Evolutionary conservation across 2,113 vertebrate species (phyloP).

Genomic region (Apteryx owenii): DNA sequence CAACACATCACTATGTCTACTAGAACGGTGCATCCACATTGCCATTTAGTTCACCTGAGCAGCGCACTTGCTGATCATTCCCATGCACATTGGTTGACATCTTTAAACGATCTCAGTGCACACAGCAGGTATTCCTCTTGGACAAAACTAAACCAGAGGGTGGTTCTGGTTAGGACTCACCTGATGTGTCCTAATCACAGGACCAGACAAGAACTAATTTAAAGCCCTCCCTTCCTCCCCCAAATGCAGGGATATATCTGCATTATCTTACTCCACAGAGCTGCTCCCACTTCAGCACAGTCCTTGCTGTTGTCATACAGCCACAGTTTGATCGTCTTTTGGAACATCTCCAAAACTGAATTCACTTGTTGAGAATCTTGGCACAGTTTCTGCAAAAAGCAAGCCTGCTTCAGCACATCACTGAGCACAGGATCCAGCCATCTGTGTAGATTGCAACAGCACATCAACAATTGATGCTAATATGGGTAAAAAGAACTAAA

Average conservation of each 20-base stretch:
- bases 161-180: neutral
- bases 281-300: neutral
- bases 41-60: neutral
- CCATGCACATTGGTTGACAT: neutral
- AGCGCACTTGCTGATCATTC: neutral
- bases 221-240: neutral
- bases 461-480: neutral
- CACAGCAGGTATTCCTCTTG: neutral
- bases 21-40: accelerated
- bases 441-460: neutral
- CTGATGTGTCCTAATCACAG: neutral
- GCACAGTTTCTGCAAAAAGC: neutral
- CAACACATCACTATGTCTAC: accelerated
- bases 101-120: accelerated
- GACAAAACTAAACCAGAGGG: neutral
- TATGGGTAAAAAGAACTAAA: neutral
- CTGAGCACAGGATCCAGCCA: neutral
- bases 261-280: neutral
- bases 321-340: neutral
- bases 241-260: neutral
- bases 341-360: neutral
- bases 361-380: neutral
- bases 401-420: neutral
- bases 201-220: neutral
- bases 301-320: neutral